These are phyloP conservation scores for Pantala flavescens DNA, from an alignment of 1,140 invertebrate genomes.

Conservation along the genomic window DNA sequence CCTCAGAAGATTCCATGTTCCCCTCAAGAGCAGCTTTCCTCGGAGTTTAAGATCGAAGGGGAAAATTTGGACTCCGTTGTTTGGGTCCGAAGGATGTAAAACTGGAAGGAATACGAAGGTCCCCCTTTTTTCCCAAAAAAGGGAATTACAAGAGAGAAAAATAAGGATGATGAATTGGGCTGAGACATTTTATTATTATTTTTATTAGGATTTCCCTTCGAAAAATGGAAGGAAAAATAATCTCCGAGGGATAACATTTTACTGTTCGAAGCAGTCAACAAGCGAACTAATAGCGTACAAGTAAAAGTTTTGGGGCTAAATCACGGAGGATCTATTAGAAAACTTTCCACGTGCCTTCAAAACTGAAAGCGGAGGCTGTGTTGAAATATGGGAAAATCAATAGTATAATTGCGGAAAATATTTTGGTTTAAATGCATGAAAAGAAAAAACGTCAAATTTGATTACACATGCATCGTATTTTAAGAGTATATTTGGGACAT, in stretches of 20 bases:
- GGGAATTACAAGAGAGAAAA: background rate
- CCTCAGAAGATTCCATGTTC: no score
- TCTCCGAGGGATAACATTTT: background rate
- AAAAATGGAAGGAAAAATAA: background rate
- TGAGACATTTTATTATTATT: background rate
- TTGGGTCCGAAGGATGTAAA: background rate
- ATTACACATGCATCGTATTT: no score
- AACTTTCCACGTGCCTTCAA: no score
- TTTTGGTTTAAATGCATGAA: no score
- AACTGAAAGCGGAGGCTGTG: no score
- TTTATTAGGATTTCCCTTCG: background rate
- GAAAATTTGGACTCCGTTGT: background rate
- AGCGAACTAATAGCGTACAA: background rate
- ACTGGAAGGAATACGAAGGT: background rate
- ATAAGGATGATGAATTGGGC: conserved; percentile 5
- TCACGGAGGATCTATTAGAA: no score
- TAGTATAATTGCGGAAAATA: no score
- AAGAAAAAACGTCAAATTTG: no score
- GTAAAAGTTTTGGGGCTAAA: no score
- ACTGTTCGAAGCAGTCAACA: background rate
- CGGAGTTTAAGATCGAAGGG: background rate
- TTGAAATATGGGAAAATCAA: no score
- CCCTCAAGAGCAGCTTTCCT: no score
- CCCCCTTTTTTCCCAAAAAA: background rate
- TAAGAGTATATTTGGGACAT: no score